Percentiles rank a stretch among this genome's conserved stretches.
phyloP scores from a whole-genome alignment of 2,797 vertebrate species.

The Antrozous pallidus region DNA sequence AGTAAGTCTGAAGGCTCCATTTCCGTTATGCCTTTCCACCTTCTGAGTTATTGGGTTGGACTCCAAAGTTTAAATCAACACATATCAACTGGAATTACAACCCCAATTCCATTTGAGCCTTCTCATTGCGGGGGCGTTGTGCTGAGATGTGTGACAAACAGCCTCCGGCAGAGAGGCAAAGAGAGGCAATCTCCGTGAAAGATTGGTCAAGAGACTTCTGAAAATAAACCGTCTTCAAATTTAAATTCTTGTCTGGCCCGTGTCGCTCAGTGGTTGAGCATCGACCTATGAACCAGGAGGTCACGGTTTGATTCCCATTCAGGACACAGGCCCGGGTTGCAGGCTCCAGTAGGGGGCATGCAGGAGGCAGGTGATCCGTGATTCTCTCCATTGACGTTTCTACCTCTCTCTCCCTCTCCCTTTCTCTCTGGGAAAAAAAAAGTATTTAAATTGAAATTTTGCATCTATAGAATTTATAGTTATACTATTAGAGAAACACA shows the following conservation, averaged over 20 bases:
- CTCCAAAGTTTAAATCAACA: conserved; percentile 51
- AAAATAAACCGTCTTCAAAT: conserved; percentile 53
- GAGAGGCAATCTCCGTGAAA: conserved; percentile 37
- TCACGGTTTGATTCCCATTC: no score
- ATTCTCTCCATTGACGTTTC: no score
- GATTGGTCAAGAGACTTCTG: background rate
- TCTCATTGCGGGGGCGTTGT: conserved; percentile 26
- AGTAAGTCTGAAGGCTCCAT: background rate
- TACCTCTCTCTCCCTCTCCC: no score
- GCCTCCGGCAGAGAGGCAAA: conserved; percentile 35
- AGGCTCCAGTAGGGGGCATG: no score
- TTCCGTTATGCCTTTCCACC: background rate
- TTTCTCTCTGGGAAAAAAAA: no score
- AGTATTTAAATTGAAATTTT: background rate
- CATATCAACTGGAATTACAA: conserved; percentile 41
- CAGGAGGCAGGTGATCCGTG: no score
- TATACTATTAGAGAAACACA: background rate
- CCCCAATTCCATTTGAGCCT: conserved; percentile 23
- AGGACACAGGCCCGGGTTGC: no score
- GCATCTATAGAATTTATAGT: background rate
- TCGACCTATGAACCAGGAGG: no score
- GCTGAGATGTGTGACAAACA: background rate
- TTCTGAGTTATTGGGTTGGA: conserved; percentile 10
- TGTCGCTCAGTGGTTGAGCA: no score
- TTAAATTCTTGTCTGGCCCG: background rate